phyloP scores from a whole-genome alignment of 2,888 invertebrate genomes.

The Lasioglossum zephyrum region DNA sequence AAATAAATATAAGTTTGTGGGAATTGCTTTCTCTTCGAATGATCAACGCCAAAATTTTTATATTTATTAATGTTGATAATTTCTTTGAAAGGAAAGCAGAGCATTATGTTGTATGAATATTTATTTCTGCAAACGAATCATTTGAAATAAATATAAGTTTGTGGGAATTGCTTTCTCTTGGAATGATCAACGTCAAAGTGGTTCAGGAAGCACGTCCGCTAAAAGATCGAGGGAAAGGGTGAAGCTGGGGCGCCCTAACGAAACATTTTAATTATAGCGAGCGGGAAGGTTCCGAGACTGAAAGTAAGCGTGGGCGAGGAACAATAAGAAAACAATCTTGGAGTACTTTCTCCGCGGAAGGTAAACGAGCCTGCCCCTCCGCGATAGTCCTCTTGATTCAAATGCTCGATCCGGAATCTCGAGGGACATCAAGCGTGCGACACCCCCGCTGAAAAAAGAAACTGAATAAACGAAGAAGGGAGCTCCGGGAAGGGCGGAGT shows the following conservation, averaged over 20 bases:
- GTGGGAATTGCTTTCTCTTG: background rate
- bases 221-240: background rate
- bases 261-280: background rate
- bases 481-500: slow-evolving; percentile 12
- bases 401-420: slow-evolving; percentile 4
- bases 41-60: no score
- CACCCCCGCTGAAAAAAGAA: slow-evolving; percentile 5
- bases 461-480: slow-evolving; percentile 26
- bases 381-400: background rate
- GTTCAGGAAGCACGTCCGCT: background rate
- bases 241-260: background rate
- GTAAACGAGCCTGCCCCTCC: background rate
- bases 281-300: background rate
- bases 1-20: no score
- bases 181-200: background rate
- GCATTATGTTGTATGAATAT: no score
- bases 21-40: no score
- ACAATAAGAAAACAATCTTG: slow-evolving; percentile 16
- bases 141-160: background rate
- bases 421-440: slow-evolving; percentile 2
- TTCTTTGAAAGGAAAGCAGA: no score
- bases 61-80: no score
- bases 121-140: no score
- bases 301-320: background rate
- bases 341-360: background rate